Evolutionary conservation across 1,140 invertebrate genomes (phyloP).

Genomic region (Drosophila prosaltans): DNA sequence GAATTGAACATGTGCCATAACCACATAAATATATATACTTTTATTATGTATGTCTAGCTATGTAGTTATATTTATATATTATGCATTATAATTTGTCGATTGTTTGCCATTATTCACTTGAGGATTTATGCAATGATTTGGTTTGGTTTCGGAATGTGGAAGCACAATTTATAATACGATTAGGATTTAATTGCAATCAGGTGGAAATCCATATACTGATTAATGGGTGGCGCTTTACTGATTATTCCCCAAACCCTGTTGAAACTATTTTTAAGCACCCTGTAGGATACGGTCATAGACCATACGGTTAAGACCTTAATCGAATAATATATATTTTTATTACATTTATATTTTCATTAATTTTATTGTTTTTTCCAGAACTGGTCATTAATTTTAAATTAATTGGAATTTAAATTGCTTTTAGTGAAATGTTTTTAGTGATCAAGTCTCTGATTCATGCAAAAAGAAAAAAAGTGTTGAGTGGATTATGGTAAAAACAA

Average conservation of each 20-base stretch:
- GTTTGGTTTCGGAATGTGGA: conserved; percentile 17
- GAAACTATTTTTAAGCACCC: not conserved
- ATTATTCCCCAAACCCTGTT: not conserved
- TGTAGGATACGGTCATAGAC: not conserved
- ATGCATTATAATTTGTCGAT: conserved; percentile 58
- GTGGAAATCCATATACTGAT: not conserved
- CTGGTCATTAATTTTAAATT: not conserved
- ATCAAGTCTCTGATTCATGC: not conserved
- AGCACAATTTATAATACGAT: conserved; percentile 8
- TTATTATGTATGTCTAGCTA: not conserved
- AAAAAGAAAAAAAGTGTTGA: not conserved
- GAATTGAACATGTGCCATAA: conserved; percentile 58
- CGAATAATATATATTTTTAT: not conserved
- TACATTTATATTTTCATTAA: not conserved
- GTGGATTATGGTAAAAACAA: not conserved
- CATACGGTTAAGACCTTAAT: not conserved
- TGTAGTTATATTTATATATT: conserved; percentile 17
- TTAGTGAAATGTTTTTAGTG: not conserved
- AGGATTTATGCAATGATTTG: conserved; percentile 61
- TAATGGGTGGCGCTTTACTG: not conserved
- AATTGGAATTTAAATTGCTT: not conserved
- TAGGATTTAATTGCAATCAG: conserved; percentile 22
- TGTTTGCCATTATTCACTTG: conserved; percentile 34
- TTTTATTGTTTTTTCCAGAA: not conserved
- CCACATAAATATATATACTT: conserved; percentile 9